Evolutionary conservation across 2,888 invertebrate species (phyloP).

Genomic region (Ormia ochracea): DNA sequence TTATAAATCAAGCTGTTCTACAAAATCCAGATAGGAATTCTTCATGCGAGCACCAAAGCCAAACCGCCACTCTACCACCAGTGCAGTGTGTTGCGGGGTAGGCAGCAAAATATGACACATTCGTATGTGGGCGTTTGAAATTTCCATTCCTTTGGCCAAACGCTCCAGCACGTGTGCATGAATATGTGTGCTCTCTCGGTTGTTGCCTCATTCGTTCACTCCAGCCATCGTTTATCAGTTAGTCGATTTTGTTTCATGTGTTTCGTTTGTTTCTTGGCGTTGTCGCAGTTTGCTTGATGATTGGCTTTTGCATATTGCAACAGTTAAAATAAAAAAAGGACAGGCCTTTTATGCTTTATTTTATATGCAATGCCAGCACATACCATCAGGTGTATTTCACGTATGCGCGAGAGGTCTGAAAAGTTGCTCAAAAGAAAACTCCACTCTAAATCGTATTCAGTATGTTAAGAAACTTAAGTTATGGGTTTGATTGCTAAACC

Average conservation of each 20-base stretch:
- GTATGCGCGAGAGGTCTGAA: neutral
- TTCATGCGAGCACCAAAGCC: neutral
- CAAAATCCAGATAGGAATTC: neutral
- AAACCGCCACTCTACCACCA: neutral
- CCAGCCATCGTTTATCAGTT: slow-evolving; percentile 13
- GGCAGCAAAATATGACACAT: too few species aligned
- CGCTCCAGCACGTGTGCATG: neutral
- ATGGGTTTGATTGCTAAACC: too few species aligned
- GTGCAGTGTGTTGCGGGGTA: neutral
- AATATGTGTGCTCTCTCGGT: neutral
- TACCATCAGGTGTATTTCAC: neutral
- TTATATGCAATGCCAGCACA: slow-evolving; percentile 4
- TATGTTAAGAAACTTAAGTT: too few species aligned
- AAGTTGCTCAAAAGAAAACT: neutral
- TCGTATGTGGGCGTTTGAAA: neutral
- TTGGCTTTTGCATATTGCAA: slow-evolving; percentile 58
- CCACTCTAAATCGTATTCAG: too few species aligned
- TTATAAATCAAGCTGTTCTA: slow-evolving; percentile 33
- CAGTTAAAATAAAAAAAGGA: slow-evolving; percentile 30
- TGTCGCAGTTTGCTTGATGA: slow-evolving; percentile 33
- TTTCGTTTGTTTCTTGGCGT: neutral
- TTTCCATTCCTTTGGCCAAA: neutral
- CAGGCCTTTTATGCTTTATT: slow-evolving; percentile 9
- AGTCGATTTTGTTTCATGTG: slow-evolving; percentile 28
- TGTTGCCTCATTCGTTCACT: neutral